phyloP scores from a whole-genome alignment of 1,140 invertebrate genomes.

The Fopius arisanus region DNA sequence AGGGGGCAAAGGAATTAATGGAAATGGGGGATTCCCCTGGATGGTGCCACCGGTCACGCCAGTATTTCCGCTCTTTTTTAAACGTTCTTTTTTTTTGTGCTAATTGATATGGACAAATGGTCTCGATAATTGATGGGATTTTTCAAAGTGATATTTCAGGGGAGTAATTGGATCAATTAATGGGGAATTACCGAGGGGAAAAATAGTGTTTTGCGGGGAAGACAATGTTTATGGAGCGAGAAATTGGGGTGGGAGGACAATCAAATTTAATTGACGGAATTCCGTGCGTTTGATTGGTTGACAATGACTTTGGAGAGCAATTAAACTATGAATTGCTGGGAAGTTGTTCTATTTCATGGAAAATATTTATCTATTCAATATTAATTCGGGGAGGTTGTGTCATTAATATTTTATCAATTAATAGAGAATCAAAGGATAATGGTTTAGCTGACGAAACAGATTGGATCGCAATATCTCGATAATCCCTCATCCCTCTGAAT shows the following conservation, averaged over 20 bases:
- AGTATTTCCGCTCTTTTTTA: background rate
- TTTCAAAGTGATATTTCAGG: slow-evolving; percentile 1
- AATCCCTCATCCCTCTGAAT: too few relatives aligned
- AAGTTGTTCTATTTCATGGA: too few relatives aligned
- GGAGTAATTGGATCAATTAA: background rate
- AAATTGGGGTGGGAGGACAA: background rate
- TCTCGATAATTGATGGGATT: background rate
- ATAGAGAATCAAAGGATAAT: too few relatives aligned
- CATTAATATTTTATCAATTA: too few relatives aligned
- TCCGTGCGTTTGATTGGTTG: too few relatives aligned
- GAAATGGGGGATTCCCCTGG: too few relatives aligned
- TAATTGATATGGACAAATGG: slow-evolving; percentile 11
- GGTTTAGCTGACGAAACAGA: too few relatives aligned
- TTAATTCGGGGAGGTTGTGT: too few relatives aligned
- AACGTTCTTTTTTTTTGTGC: background rate
- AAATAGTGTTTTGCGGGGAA: background rate
- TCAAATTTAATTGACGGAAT: background rate
- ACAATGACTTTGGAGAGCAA: too few relatives aligned
- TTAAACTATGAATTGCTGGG: too few relatives aligned
- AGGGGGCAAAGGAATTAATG: background rate
- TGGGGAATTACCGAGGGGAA: background rate
- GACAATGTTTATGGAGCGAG: background rate
- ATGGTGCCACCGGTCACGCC: background rate
- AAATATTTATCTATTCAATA: too few relatives aligned
- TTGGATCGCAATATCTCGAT: too few relatives aligned